Evolutionary conservation across 2,113 vertebrate species (phyloP).

Genomic region (Corythornis cristatus): DNA sequence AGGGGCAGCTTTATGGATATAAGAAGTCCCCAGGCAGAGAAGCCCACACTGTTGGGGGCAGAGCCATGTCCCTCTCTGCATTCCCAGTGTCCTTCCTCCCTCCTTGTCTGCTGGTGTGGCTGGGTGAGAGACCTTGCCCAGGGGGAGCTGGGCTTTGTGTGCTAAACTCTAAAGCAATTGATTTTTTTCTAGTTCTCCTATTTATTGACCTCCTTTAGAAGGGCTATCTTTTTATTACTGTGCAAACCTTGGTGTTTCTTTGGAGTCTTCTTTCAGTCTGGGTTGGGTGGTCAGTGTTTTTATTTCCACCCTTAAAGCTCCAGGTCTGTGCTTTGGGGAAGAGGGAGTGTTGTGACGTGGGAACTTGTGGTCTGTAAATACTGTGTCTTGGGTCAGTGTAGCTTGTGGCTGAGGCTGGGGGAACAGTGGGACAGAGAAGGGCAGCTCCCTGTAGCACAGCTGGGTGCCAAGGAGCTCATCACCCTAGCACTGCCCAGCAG

Average conservation of each 20-base stretch:
- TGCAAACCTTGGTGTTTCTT: slow-evolving; percentile 61
- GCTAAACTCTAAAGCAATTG: slow-evolving; percentile 77
- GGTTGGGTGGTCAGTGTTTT: slow-evolving; percentile 23
- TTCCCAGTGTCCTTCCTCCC: neutral
- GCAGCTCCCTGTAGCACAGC: neutral
- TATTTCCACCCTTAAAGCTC: slow-evolving; percentile 50
- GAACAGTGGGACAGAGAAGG: neutral
- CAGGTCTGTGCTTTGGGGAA: slow-evolving; percentile 37
- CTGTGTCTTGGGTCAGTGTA: slow-evolving; percentile 59
- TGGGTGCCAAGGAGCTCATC: accelerated
- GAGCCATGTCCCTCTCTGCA: neutral
- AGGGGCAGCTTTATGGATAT: neutral
- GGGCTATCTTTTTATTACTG: slow-evolving; percentile 82
- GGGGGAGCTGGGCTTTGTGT: slow-evolving; percentile 19
- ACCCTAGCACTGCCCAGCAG: neutral
- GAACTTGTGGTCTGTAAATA: slow-evolving; percentile 71
- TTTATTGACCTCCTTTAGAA: slow-evolving; percentile 80
- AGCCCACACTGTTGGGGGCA: neutral
- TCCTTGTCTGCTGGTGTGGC: neutral
- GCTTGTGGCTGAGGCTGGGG: slow-evolving; percentile 17
- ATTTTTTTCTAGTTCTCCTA: slow-evolving; percentile 78
- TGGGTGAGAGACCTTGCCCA: neutral
- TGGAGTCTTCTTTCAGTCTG: neutral
- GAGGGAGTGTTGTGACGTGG: slow-evolving; percentile 34
- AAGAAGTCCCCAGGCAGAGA: neutral